phyloP scores from a whole-genome alignment of 2,888 invertebrate species.

The Lomographa bimaculata region DNA sequence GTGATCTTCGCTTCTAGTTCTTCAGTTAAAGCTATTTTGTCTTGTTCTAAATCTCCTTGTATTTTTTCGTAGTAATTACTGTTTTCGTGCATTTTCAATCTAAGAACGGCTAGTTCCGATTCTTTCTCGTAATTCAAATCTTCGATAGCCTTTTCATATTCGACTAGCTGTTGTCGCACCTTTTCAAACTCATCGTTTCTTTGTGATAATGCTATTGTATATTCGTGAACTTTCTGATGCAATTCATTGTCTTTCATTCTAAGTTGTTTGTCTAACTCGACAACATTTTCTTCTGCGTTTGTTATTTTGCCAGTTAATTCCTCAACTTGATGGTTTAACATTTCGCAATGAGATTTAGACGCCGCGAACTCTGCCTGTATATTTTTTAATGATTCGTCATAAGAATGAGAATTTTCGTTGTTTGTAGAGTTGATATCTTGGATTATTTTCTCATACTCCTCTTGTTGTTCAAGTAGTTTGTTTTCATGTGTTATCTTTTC shows the following conservation, averaged over 20 bases:
- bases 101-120: conserved; percentile 78
- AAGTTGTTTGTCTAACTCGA: conserved; percentile 56
- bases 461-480: conserved; percentile 69
- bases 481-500: conserved; percentile 72
- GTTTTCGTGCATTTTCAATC: conserved; percentile 79
- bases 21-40: conserved; percentile 54
- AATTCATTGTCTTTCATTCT: conserved; percentile 67
- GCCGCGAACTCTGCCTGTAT: conserved; percentile 52
- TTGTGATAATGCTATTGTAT: conserved; percentile 54
- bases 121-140: conserved; percentile 80
- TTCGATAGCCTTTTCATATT: conserved; percentile 71
- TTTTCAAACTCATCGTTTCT: conserved; percentile 73
- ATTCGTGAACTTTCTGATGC: conserved; percentile 68
- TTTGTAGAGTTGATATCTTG: conserved; percentile 52
- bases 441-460: conserved; percentile 70
- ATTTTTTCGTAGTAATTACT: conserved; percentile 55
- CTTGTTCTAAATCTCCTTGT: conserved; percentile 51
- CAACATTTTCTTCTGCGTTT: conserved; percentile 45
- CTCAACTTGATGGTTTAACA: conserved; percentile 48
- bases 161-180: conserved; percentile 61
- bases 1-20: conserved; percentile 68
- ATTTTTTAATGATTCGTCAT: conserved; percentile 47
- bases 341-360: conserved; percentile 50
- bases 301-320: conserved; percentile 46
- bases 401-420: conserved; percentile 42